These are phyloP conservation scores for Drosophila emarginata DNA, from an alignment of 2,888 invertebrate genomes.

Conservation along the genomic window DNA sequence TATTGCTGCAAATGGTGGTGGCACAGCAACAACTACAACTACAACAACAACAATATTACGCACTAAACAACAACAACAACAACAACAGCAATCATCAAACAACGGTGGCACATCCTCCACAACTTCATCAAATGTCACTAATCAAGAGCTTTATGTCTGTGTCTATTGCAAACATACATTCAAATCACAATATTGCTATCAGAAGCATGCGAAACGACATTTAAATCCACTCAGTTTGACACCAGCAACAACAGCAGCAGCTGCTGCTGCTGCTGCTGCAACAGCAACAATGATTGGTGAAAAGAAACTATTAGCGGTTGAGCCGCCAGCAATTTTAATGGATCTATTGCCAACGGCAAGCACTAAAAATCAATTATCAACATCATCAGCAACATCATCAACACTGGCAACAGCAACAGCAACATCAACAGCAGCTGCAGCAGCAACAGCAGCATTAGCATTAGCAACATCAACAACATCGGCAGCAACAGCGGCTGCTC, in stretches of 20 bases:
- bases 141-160: conserved; percentile 85
- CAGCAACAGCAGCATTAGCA: neutral
- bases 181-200: conserved; percentile 93
- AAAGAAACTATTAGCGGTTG: neutral
- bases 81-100: conserved; percentile 15
- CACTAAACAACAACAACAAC: conserved; percentile 18
- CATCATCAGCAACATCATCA: neutral
- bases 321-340: neutral
- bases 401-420: neutral
- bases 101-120: conserved; percentile 39
- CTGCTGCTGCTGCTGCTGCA: neutral
- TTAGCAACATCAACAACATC: neutral
- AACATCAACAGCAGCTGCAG: neutral
- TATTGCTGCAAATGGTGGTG: neutral
- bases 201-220: conserved; percentile 89
- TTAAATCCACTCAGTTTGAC: conserved; percentile 85
- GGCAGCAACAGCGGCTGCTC: conserved; percentile 19
- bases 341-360: neutral
- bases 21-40: neutral
- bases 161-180: conserved; percentile 91
- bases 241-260: conserved; percentile 10
- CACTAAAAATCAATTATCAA: conserved; percentile 1
- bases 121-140: conserved; percentile 38
- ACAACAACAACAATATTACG: neutral
- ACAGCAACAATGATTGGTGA: neutral